phyloP scores from a whole-genome alignment of 35 echinoderm and acorn worm species.

The Eucidaris tribuloides region DNA sequence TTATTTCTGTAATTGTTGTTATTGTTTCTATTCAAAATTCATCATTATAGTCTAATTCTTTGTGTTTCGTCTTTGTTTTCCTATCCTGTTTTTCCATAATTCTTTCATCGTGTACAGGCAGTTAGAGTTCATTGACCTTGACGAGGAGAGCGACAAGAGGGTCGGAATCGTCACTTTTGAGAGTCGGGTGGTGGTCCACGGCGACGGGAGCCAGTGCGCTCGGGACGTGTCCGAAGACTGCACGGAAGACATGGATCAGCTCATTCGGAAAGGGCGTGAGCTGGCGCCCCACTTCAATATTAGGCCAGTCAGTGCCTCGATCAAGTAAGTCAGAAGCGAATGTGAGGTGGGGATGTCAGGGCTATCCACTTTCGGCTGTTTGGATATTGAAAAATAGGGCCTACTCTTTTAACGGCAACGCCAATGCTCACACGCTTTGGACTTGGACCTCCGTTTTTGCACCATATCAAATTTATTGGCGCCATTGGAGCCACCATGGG shows the following conservation, averaged over 20 bases:
- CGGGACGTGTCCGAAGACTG: not conserved
- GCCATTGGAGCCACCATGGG: too few relatives aligned
- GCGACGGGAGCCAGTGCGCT: not conserved
- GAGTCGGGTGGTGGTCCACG: constrained; percentile 37
- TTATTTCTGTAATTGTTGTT: not conserved
- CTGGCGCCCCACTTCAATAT: not conserved
- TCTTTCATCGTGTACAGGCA: constrained; percentile 40
- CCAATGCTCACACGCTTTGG: too few relatives aligned
- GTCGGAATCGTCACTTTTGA: constrained; percentile 64
- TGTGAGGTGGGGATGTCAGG: too few relatives aligned
- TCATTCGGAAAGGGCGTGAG: constrained; percentile 27
- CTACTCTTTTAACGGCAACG: too few relatives aligned
- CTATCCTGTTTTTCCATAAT: not conserved
- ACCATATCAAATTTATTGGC: too few relatives aligned
- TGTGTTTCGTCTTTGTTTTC: not conserved
- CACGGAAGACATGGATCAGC: constrained; percentile 22
- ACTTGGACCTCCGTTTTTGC: too few relatives aligned
- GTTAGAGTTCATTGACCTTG: constrained; percentile 67
- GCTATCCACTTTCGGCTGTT: too few relatives aligned
- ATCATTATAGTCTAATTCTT: not conserved
- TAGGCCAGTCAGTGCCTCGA: constrained; percentile 3
- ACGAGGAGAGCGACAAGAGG: constrained; percentile 71
- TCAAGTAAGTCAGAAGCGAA: not conserved
- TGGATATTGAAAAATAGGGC: too few relatives aligned
- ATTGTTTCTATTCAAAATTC: not conserved